Evolutionary conservation across 2,113 vertebrate genomes (phyloP).

Genomic region (Megaceryle maxima): DNA sequence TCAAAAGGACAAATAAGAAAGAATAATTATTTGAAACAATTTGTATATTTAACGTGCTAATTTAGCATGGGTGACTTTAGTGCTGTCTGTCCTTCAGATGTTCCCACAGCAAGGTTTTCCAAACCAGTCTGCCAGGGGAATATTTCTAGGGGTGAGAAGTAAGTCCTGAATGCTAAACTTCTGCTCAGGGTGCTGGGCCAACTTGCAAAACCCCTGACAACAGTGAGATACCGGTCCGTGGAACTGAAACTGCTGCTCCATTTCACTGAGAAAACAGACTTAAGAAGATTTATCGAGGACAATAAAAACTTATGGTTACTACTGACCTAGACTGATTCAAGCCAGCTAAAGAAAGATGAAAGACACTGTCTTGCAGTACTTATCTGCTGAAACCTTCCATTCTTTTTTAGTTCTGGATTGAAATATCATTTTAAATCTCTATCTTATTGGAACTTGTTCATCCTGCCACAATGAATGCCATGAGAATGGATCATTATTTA

Average conservation of each 20-base stretch:
- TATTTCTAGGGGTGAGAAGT: neutral
- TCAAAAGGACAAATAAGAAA: neutral
- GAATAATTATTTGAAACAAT: neutral
- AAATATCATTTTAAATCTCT: conserved; percentile 39
- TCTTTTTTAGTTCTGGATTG: neutral
- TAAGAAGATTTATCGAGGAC: neutral
- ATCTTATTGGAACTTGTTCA: conserved; percentile 54
- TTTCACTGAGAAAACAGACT: neutral
- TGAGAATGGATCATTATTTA: conserved; percentile 17
- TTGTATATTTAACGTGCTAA: neutral
- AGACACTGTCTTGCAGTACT: neutral
- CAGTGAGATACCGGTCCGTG: neutral
- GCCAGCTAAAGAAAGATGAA: neutral
- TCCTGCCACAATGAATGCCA: neutral
- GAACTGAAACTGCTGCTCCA: neutral
- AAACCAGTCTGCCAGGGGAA: neutral
- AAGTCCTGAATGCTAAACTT: fast-evolving
- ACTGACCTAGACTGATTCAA: neutral
- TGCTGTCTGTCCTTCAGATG: neutral
- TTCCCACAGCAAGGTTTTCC: neutral
- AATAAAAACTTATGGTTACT: neutral
- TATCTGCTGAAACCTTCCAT: neutral
- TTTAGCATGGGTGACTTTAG: neutral
- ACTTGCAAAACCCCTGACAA: neutral
- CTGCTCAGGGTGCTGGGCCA: neutral